Percentiles rank a stretch among this genome's conserved stretches.
Conservation (phyloP, 1,140 invertebrate species). For the Drosophila azteca region DNA sequence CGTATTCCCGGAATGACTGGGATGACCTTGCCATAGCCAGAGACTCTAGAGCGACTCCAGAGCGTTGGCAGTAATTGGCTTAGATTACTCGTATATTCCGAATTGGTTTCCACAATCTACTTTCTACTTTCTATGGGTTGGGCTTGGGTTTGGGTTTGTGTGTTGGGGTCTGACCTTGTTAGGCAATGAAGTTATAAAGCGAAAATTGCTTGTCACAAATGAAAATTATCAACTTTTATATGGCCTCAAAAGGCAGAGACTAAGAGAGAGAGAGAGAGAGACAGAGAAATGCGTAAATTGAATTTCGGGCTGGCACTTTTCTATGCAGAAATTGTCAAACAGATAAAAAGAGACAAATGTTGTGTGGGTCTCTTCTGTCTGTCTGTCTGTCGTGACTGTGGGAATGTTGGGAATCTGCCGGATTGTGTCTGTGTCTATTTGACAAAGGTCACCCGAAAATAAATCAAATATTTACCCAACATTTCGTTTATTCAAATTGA, state of each 20-base stretch:
- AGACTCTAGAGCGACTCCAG: neutral
- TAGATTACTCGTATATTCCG: constrained; percentile 60
- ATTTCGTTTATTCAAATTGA: constrained; percentile 75
- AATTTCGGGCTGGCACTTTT: constrained; percentile 43
- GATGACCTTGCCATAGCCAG: constrained; percentile 56
- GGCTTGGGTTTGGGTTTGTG: neutral
- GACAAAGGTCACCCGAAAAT: constrained; percentile 76
- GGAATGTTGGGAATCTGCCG: constrained; percentile 1
- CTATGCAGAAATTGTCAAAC: constrained; percentile 34
- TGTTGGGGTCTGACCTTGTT: constrained; percentile 48
- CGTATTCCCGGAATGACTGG: constrained; percentile 65
- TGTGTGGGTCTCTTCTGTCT: constrained; percentile 14
- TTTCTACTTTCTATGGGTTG: neutral
- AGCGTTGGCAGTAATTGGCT: constrained; percentile 56
- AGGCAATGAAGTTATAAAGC: constrained; percentile 69
- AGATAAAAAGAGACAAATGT: constrained; percentile 60
- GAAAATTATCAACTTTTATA: constrained; percentile 67
- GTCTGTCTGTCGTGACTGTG: constrained; percentile 2
- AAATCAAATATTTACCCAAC: constrained; percentile 77
- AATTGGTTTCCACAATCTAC: constrained; percentile 55
- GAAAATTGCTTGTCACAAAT: constrained; percentile 74
- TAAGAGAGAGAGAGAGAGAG: neutral
- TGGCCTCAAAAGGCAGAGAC: neutral
- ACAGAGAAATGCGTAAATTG: constrained; percentile 56
- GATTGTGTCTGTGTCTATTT: constrained; percentile 48